A percentile compares a stretch with the other conserved stretches of the same genome.
phyloP scores from a whole-genome alignment of 1,140 invertebrate species.

The Batillaria attramentaria region DNA sequence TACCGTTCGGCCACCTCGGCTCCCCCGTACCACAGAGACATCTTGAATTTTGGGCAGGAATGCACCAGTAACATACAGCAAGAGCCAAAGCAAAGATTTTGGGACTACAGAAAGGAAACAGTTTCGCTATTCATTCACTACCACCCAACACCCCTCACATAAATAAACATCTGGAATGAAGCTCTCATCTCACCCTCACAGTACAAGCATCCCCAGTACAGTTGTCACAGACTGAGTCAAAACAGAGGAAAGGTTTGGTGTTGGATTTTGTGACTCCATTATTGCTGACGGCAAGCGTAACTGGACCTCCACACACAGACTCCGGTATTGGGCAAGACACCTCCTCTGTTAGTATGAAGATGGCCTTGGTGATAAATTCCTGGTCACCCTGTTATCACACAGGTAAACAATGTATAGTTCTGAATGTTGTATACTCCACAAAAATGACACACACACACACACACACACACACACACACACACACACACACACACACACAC shows the following conservation, averaged over 20 bases:
- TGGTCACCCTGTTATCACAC: conserved; percentile 4
- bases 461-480: conserved; percentile 2
- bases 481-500: too few species aligned
- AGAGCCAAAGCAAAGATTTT: not conserved
- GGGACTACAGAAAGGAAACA: not conserved
- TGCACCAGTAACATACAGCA: not conserved
- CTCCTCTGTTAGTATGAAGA: conserved; percentile 42
- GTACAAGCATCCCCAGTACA: conserved; percentile 40
- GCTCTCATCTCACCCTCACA: conserved; percentile 38
- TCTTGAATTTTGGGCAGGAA: not conserved
- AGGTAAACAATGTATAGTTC: not conserved
- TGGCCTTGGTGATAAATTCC: too few species aligned
- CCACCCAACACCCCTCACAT: too few species aligned
- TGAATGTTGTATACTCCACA: not conserved
- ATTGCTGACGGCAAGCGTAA: conserved; percentile 46
- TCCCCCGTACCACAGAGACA: too few species aligned
- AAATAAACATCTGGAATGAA: too few species aligned
- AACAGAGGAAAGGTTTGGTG: conserved; percentile 37
- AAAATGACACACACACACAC: not conserved
- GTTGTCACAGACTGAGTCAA: conserved; percentile 48
- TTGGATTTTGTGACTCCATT: conserved; percentile 40
- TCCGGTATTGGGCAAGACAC: conserved; percentile 37
- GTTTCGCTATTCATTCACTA: not conserved
- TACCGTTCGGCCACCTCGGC: too few species aligned
- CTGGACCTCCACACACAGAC: conserved; percentile 7